Base-by-base conservation (phyloP, 2,113 vertebrate species). In the Willisornis vidua region DNA sequence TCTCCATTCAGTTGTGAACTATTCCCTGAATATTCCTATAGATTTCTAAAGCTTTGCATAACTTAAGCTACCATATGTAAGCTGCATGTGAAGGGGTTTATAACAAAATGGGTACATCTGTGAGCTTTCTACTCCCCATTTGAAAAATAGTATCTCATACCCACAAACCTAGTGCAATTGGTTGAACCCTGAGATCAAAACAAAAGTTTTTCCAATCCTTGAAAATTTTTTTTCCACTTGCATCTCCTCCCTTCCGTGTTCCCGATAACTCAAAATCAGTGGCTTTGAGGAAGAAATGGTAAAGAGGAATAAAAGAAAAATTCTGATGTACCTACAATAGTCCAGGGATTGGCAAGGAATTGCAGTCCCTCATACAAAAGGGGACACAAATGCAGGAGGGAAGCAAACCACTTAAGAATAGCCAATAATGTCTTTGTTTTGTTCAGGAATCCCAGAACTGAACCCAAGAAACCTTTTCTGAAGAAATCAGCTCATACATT, bases 11-110 rank as follows among this genome's bases (percentile, higher is more conserved):
- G 33, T 80, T 91, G 33, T 67, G 80, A 87, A 74, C 9, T 85
- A 55, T 79, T 88, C 55, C n/a, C 65, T 88, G 43, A 94, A 90
- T 86, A 84, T 93, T 96, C 33, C 59, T 66, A 59, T 41, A 77
- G 63, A 80, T 78, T 95, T 92, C 46, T 74, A 61, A 5, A 7
- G 46, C 25, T 87, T 90, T 5, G 2, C 43, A 63, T 54, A 85
- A 62, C 58, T 94, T 87, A 73, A 89, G 31, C 24, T 61, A 85
- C 49, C 17, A 37, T 61, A 65, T 39, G 67, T n/a, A 63, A 94
- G 22, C 20, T 67, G 54, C 43, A 33, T 37, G 43, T 83, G 62
- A 89, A 86, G 62, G 31, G 4, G 5, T 94, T 83, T 65, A 28
- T 35, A 84, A 55, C 4, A 61, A 91, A 91, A 57, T 63, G 33